phyloP scores from a whole-genome alignment of 2,888 invertebrate species.

The Alcis repandata region DNA sequence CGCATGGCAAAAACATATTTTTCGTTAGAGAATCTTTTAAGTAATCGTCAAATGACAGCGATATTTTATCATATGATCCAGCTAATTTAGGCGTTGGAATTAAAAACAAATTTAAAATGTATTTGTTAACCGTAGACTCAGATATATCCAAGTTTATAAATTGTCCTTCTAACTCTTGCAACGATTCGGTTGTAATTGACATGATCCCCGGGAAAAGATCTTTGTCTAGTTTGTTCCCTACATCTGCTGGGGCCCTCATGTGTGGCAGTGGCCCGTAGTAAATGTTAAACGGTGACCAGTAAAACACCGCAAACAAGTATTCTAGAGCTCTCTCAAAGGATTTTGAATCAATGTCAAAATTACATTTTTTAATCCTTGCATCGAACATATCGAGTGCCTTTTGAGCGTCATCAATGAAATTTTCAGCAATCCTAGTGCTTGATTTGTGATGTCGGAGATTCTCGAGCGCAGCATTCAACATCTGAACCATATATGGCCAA shows the following conservation, averaged over 20 bases:
- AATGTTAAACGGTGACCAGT: conserved; percentile 5
- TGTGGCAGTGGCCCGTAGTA: neutral
- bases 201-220: no score
- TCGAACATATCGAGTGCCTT: neutral
- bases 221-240: no score
- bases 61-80: no score
- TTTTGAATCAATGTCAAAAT: neutral
- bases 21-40: no score
- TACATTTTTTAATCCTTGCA: neutral
- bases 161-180: no score
- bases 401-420: neutral
- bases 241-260: neutral
- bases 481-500: conserved; percentile 11
- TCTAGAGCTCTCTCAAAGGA: neutral
- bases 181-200: no score
- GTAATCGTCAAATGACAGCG: no score
- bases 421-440: neutral
- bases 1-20: no score
- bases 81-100: no score
- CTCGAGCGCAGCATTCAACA: conserved; percentile 6
- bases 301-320: neutral
- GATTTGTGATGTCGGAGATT: neutral
- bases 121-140: no score
- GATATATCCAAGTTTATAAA: no score
- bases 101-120: no score